Evolutionary conservation across 2,113 vertebrate species (phyloP).

Genomic region (Romanogobio albipinnatus): DNA sequence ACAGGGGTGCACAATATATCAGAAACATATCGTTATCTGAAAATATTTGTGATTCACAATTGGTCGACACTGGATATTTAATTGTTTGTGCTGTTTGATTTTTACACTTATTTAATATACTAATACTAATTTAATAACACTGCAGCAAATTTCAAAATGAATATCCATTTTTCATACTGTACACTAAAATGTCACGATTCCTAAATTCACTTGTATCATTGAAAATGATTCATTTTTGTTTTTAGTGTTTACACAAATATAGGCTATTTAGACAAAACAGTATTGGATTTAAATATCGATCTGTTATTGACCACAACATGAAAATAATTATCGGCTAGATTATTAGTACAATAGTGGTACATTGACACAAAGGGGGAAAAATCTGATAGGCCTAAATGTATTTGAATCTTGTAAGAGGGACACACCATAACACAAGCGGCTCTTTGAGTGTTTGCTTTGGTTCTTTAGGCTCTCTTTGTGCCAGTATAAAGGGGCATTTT

Average conservation of each 20-base stretch:
- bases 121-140: too few relatives aligned
- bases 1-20: neutral
- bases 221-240: neutral
- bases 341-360: neutral
- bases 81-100: too few relatives aligned
- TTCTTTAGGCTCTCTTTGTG: conserved; percentile 34
- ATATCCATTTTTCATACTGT: too few relatives aligned
- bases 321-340: neutral
- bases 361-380: too few relatives aligned
- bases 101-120: too few relatives aligned
- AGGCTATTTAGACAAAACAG: neutral
- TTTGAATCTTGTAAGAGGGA: conserved; percentile 13
- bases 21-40: neutral
- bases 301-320: neutral
- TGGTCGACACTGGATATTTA: too few relatives aligned
- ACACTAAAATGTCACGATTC: too few relatives aligned
- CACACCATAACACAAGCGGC: conserved; percentile 28
- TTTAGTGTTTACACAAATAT: neutral
- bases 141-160: too few relatives aligned
- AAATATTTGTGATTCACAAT: neutral
- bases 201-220: neutral
- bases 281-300: neutral
- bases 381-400: neutral
- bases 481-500: conserved; percentile 49
- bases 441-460: conserved; percentile 56